A percentile compares a stretch with the other conserved stretches of the same genome.
Conservation (phyloP, 2,797 vertebrate species). For the Telmatherina bonti region DNA sequence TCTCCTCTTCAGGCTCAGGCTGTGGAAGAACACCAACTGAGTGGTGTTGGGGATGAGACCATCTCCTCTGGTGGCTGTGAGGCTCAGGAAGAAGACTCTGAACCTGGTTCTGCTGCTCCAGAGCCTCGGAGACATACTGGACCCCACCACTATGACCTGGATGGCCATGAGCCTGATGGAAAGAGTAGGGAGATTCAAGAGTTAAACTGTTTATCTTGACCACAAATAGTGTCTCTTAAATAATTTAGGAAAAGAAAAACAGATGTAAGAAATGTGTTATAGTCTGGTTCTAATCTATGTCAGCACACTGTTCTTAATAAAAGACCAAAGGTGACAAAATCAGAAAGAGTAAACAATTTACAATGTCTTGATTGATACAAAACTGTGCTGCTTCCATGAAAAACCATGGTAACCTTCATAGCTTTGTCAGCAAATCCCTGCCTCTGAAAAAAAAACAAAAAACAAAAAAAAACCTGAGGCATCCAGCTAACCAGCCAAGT, state of each 20-base stretch:
- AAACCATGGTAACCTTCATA: slow-evolving; percentile 50
- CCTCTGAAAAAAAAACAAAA: no score
- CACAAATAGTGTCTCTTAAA: not conserved
- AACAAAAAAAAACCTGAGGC: slow-evolving; percentile 53
- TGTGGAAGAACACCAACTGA: slow-evolving; percentile 72
- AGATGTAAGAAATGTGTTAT: not conserved
- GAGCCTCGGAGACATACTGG: slow-evolving; percentile 66
- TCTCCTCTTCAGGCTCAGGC: slow-evolving; percentile 77
- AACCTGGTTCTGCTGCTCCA: slow-evolving; percentile 78
- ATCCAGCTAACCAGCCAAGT: slow-evolving; percentile 62
- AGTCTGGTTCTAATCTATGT: not conserved
- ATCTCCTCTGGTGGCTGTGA: slow-evolving; percentile 74
- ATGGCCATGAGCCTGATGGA: slow-evolving; percentile 76
- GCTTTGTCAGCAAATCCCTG: slow-evolving; percentile 62
- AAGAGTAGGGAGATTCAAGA: slow-evolving; percentile 7
- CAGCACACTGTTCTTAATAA: not conserved
- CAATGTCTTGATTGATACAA: slow-evolving; percentile 41
- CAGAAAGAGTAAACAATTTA: slow-evolving; percentile 3
- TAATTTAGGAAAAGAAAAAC: not conserved
- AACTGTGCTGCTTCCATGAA: slow-evolving; percentile 44
- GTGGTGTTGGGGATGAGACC: slow-evolving; percentile 78
- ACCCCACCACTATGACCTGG: slow-evolving; percentile 47
- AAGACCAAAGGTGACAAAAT: slow-evolving; percentile 1
- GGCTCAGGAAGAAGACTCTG: slow-evolving; percentile 78
- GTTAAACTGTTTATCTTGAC: not conserved